Conservation (phyloP, 2,888 invertebrate species). For the Sesia apiformis region DNA sequence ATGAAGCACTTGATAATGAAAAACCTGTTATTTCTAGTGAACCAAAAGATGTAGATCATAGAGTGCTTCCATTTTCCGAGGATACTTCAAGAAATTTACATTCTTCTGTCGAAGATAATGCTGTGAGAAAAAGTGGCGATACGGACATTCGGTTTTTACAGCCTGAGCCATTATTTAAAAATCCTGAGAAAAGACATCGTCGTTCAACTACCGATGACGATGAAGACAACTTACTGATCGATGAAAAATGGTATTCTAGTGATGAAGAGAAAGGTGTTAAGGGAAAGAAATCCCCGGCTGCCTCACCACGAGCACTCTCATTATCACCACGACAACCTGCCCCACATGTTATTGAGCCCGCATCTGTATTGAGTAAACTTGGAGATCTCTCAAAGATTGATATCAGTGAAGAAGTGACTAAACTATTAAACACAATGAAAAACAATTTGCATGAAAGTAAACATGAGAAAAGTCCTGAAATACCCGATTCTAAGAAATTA, state of each 20-base stretch:
- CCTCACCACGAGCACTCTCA: conserved; percentile 40
- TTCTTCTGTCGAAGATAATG: conserved; percentile 24
- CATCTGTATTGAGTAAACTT: conserved; percentile 74
- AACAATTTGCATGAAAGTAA: conserved; percentile 57
- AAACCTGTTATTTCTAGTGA: conserved; percentile 36
- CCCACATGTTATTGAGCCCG: conserved; percentile 70
- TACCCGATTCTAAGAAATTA: conserved; percentile 32
- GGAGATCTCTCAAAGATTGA: conserved; percentile 83
- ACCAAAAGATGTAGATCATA: conserved; percentile 64
- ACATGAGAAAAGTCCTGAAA: conserved; percentile 27
- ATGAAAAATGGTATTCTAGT: conserved; percentile 86
- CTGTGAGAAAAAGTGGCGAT: conserved; percentile 42
- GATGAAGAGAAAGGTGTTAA: conserved; percentile 79
- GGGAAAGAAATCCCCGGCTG: conserved; percentile 44
- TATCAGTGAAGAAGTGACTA: conserved; percentile 82
- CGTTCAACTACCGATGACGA: conserved; percentile 73
- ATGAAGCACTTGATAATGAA: conserved; percentile 46
- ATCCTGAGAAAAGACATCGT: conserved; percentile 56
- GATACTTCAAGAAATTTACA: conserved; percentile 32
- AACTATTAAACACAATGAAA: conserved; percentile 77
- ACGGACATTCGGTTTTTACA: conserved; percentile 64
- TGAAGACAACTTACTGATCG: conserved; percentile 73
- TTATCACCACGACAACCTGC: conserved; percentile 43
- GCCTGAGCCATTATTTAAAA: conserved; percentile 63
- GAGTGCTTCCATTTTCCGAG: conserved; percentile 59